Conservation (phyloP, 1,140 invertebrate species). For the Drosophila watanabei region DNA sequence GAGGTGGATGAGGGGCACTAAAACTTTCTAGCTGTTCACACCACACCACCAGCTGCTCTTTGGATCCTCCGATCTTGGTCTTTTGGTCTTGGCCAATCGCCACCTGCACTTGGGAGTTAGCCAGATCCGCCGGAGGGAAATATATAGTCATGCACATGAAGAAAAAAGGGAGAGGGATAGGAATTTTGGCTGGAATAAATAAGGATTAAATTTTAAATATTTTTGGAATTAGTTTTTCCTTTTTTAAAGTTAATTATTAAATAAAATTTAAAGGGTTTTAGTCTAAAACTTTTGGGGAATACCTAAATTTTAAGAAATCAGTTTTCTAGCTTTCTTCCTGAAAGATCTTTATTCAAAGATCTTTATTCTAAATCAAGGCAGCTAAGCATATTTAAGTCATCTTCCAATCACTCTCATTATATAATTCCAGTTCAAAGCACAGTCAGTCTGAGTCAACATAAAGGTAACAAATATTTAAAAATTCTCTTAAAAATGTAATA, state of each 20-base stretch:
- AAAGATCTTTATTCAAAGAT: too few relatives aligned
- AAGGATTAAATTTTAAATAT: not conserved
- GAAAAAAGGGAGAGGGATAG: not conserved
- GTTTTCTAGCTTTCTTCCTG: too few relatives aligned
- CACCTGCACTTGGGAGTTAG: conserved; percentile 65
- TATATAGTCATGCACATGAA: conserved; percentile 1
- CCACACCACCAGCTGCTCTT: conserved; percentile 70
- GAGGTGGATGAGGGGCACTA: conserved; percentile 30
- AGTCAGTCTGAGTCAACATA: not conserved
- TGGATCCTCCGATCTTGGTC: conserved; percentile 36
- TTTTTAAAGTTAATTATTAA: too few relatives aligned
- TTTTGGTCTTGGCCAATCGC: conserved; percentile 62
- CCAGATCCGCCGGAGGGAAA: conserved; percentile 40
- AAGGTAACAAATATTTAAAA: not conserved
- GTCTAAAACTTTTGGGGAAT: too few relatives aligned
- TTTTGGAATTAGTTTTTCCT: too few relatives aligned
- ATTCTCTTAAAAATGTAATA: too few relatives aligned
- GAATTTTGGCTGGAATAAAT: not conserved
- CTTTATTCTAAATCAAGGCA: not conserved
- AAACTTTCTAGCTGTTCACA: conserved; percentile 83
- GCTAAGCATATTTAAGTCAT: not conserved
- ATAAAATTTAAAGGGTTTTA: too few relatives aligned
- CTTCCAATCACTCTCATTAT: not conserved
- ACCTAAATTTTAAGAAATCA: too few relatives aligned
- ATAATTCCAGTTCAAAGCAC: not conserved